Conservation (phyloP, 2,888 invertebrate genomes). For the Magallana nippona region DNA sequence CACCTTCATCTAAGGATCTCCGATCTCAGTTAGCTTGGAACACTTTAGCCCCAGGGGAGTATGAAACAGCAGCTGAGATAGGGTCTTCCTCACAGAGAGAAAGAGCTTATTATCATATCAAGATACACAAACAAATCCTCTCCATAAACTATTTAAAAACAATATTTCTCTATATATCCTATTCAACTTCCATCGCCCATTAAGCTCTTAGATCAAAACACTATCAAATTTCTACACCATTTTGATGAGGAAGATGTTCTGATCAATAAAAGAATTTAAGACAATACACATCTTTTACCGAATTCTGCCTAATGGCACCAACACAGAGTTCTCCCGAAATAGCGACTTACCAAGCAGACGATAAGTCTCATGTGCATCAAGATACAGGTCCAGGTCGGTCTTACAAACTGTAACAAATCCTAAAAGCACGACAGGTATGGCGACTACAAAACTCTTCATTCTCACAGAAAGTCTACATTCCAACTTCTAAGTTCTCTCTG, state of each 20-base stretch:
- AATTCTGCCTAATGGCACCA: background rate
- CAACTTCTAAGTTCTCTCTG: background rate
- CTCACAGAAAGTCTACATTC: conserved; percentile 10
- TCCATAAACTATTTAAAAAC: background rate
- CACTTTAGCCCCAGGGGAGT: conserved; percentile 26
- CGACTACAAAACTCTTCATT: conserved; percentile 3
- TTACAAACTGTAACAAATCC: conserved; percentile 61
- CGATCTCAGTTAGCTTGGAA: too few species aligned
- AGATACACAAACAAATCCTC: background rate
- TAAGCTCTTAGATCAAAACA: too few species aligned
- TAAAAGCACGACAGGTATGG: conserved; percentile 23
- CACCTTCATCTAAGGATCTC: background rate
- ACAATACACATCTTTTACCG: background rate
- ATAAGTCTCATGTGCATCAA: conserved; percentile 70
- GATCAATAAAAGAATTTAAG: background rate
- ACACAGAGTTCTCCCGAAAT: background rate
- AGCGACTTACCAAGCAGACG: conserved; percentile 71
- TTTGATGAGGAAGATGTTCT: background rate
- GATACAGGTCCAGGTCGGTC: conserved; percentile 70
- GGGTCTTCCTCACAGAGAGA: background rate
- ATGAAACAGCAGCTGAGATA: conserved; percentile 12
- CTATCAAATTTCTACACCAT: background rate
- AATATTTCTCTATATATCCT: background rate
- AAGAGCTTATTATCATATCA: conserved; percentile 29
- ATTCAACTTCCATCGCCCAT: background rate